These are phyloP conservation scores for Pardalotus punctatus DNA, from an alignment of 2,113 vertebrate genomes.

Conservation along the genomic window DNA sequence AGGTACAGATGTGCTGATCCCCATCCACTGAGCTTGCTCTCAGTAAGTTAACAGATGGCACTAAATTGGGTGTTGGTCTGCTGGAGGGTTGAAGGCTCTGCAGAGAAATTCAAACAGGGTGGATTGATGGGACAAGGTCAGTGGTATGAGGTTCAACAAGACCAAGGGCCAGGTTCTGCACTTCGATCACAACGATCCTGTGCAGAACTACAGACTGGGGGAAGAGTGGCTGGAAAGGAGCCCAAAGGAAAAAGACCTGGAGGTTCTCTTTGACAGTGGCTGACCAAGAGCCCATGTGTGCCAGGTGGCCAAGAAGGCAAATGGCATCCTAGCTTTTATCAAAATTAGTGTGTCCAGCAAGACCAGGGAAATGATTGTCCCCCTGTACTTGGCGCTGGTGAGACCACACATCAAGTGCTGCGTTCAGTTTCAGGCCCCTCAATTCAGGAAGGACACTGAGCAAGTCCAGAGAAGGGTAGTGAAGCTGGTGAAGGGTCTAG, in stretches of 20 bases:
- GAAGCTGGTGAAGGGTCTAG: background rate
- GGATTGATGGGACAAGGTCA: background rate
- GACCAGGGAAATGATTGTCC: background rate
- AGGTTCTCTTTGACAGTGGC: background rate
- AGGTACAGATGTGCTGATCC: background rate
- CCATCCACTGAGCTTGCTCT: background rate
- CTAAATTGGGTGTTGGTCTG: background rate
- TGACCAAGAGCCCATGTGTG: background rate
- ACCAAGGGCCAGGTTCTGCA: background rate
- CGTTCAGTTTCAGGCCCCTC: background rate
- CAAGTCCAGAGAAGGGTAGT: background rate
- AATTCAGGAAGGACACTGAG: background rate
- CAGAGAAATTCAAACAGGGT: background rate
- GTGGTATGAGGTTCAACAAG: background rate
- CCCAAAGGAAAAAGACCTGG: background rate
- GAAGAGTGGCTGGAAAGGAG: background rate
- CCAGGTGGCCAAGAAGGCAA: background rate
- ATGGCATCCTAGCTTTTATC: background rate
- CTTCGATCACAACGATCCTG: background rate
- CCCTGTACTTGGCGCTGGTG: background rate
- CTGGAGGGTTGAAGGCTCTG: background rate
- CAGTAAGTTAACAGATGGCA: background rate
- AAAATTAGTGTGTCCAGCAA: background rate
- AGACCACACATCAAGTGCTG: accelerated
- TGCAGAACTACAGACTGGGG: too few species aligned